A percentile compares a stretch with the other conserved stretches of the same genome.
These are phyloP conservation scores for Cheilosia urbana DNA, from an alignment of 2,888 invertebrate species.

Conservation along the genomic window DNA sequence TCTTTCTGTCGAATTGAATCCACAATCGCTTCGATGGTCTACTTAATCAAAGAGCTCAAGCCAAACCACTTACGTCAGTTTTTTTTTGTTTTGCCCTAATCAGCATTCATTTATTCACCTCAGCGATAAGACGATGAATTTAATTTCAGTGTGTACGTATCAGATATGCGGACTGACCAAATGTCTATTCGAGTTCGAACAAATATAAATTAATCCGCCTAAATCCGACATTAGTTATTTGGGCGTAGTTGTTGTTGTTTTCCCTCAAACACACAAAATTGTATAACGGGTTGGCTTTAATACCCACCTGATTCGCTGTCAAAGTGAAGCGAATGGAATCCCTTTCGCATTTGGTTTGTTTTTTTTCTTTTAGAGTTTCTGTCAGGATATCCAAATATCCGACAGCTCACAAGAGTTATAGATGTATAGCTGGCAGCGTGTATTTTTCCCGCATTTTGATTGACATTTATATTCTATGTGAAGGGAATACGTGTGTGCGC, in stretches of 20 bases:
- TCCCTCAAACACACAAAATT: neutral
- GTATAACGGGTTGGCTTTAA: neutral
- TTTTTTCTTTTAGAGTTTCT: slow-evolving; percentile 23
- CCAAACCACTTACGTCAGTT: slow-evolving; percentile 5
- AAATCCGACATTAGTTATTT: slow-evolving; percentile 3
- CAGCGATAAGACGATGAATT: slow-evolving; percentile 10
- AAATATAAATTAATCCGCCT: slow-evolving; percentile 7
- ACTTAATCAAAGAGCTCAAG: slow-evolving; percentile 17
- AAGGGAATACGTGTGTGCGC: slow-evolving; percentile 31
- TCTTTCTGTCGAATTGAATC: neutral
- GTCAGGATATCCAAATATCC: slow-evolving; percentile 46
- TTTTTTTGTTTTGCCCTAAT: neutral
- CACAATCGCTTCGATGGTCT: slow-evolving; percentile 31
- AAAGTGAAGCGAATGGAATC: slow-evolving; percentile 10
- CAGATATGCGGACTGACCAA: slow-evolving; percentile 8
- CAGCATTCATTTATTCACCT: slow-evolving; percentile 49
- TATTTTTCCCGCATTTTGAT: slow-evolving; percentile 35
- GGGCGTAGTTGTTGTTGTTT: neutral
- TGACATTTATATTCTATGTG: slow-evolving; percentile 39
- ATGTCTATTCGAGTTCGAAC: neutral
- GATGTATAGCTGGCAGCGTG: neutral
- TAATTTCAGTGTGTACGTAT: neutral
- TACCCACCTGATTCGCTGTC: slow-evolving; percentile 1
- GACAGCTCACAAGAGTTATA: slow-evolving; percentile 45
- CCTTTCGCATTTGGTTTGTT: slow-evolving; percentile 11